Conservation (phyloP, 2,113 vertebrate genomes). For the Tragelaphus buxtoni region DNA sequence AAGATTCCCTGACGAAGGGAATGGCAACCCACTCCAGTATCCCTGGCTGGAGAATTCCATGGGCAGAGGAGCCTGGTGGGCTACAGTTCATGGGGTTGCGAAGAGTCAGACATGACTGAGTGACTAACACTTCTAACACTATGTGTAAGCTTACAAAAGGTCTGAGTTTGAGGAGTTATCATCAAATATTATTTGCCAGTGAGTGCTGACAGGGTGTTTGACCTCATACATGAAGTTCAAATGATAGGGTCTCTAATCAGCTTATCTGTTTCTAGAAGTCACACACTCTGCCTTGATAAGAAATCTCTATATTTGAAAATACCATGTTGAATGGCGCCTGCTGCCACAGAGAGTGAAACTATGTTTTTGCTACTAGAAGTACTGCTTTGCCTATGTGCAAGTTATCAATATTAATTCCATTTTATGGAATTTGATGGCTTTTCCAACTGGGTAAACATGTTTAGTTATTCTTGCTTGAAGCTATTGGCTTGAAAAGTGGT, state of each 20-base stretch:
- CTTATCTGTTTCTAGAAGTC: background rate
- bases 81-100: background rate
- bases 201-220: background rate
- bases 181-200: background rate
- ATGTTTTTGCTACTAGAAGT: background rate
- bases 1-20: background rate
- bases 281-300: background rate
- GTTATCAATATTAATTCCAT: background rate
- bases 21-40: background rate
- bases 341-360: background rate
- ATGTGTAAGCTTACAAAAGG: background rate
- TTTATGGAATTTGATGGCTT: background rate
- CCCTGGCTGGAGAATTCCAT: background rate
- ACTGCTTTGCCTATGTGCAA: background rate
- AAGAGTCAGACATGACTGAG: background rate
- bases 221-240: background rate
- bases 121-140: background rate
- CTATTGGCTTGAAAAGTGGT: background rate
- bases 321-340: background rate
- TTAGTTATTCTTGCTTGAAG: background rate
- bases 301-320: background rate
- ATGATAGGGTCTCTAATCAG: background rate
- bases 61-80: background rate
- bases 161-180: background rate
- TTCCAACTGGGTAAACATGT: background rate